Evolutionary conservation across 2,797 vertebrate species (phyloP).

Genomic region (Cyclopterus lumpus): DNA sequence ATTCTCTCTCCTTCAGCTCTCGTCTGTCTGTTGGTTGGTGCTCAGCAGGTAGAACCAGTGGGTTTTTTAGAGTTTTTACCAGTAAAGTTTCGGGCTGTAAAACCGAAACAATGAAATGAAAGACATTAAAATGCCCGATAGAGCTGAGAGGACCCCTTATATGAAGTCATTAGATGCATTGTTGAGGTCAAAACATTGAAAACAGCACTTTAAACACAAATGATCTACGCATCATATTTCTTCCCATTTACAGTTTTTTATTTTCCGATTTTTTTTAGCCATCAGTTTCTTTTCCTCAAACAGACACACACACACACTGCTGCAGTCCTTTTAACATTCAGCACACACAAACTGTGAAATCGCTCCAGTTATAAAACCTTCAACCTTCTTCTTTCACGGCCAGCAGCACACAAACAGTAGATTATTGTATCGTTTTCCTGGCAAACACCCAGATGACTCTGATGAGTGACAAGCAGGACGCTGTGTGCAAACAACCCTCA

Average conservation of each 20-base stretch:
- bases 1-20: neutral
- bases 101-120: neutral
- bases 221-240: neutral
- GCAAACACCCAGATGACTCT: slow-evolving; percentile 2
- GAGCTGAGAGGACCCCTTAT: too few relatives aligned
- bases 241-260: neutral
- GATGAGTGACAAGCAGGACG: slow-evolving; percentile 37
- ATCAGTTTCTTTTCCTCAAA: neutral
- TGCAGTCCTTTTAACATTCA: neutral
- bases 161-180: neutral
- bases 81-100: neutral
- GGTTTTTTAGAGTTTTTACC: neutral
- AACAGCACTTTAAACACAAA: neutral
- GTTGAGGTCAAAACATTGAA: neutral
- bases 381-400: neutral
- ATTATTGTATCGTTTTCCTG: neutral
- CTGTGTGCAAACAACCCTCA: slow-evolving; percentile 40
- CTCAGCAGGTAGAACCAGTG: too few relatives aligned
- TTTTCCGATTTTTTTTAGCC: neutral
- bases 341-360: neutral
- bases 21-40: too few relatives aligned
- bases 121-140: neutral
- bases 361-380: neutral
- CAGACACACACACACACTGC: neutral
- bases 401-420: neutral